Evolutionary conservation across 2,113 vertebrate genomes (phyloP), one percentile per base, ranked within the genome.

Genomic region (Actinemys pallida): DNA sequence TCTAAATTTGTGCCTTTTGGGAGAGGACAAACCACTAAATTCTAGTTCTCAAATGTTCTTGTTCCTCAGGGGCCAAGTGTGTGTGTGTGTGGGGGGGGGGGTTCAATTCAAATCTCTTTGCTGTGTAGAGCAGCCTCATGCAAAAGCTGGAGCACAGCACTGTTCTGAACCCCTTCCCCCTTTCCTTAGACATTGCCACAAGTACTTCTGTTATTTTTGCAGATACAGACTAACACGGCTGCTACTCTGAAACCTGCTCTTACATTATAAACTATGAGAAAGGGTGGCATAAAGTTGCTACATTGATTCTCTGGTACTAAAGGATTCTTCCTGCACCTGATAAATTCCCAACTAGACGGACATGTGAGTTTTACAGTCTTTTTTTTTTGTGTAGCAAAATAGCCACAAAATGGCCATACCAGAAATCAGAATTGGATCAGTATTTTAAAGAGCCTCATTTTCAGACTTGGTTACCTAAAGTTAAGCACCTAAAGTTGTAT

Each of bases 81-180:
- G 27, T 59, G 57, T 25, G 10, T 1, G 10, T 4, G 22, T 2
- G 22, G 9, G 1, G n/a, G n/a, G 20, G 20, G 27, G 12, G 16
- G 8, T 35, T n/a, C 62, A 69, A n/a, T n/a, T 35, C 35, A 69
- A 69, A 69, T 69, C 62, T 69, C 31, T 65, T 65, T 69, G 31
- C 16, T n/a, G 14, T n/a, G 35, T 69, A 69, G 31, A 69, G 35
- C 62, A 69, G 62, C 14, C 62, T 69, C 62, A 69, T 35, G 62
- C 16, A 69, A n/a, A 69, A n/a, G 31, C 62, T 69, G 62, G 62
- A 69, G 62, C 62, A 69, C 8, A 19, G 62, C 35, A n/a, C 35
- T 19, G 16, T 69, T 35, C 62, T 69, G 62, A 69, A 69, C 13
- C 62, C 16, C 35, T n/a, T 4, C 35, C 13, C 8, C 31, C 35